A percentile compares a stretch with the other conserved stretches of the same genome.
phyloP scores from a whole-genome alignment of 2,888 invertebrate genomes.

The Esperia sulphurella region DNA sequence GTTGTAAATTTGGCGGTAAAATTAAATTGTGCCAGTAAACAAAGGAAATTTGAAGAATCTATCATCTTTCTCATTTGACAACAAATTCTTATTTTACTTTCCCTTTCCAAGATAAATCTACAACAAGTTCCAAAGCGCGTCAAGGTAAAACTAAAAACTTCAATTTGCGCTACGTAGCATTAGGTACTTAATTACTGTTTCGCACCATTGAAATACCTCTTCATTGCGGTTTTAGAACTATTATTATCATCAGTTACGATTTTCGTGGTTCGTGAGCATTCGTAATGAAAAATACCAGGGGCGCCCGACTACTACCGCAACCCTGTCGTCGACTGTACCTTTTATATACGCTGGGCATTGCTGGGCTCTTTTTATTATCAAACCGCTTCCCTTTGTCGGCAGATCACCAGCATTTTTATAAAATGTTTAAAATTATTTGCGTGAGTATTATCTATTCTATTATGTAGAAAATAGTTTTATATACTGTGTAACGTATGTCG shows the following conservation, averaged over 20 bases:
- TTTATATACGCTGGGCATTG: constrained; percentile 48
- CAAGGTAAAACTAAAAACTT: too few relatives aligned
- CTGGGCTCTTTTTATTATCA: constrained; percentile 34
- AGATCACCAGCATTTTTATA: constrained; percentile 17
- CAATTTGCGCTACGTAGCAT: neutral
- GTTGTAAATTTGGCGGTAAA: too few relatives aligned
- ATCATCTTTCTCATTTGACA: neutral
- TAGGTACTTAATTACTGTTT: constrained; percentile 1
- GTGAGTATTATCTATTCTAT: constrained; percentile 34
- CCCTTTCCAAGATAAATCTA: too few relatives aligned
- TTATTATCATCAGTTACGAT: constrained; percentile 24
- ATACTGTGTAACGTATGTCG: too few relatives aligned
- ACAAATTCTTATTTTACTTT: too few relatives aligned
- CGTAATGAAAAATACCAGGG: constrained; percentile 54
- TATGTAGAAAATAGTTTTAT: too few relatives aligned
- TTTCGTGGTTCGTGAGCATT: constrained; percentile 53
- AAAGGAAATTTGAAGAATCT: too few relatives aligned
- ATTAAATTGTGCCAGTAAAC: too few relatives aligned
- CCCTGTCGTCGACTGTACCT: constrained; percentile 27
- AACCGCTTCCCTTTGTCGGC: constrained; percentile 25
- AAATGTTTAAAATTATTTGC: constrained; percentile 58
- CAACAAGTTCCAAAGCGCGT: too few relatives aligned
- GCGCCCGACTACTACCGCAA: constrained; percentile 50
- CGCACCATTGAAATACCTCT: constrained; percentile 4
- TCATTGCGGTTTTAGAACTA: constrained; percentile 10